Percentiles rank a stretch among this genome's conserved stretches.
These are phyloP conservation scores for Conchocele bisecta DNA, from an alignment of 2,888 invertebrate species.

Conservation along the genomic window DNA sequence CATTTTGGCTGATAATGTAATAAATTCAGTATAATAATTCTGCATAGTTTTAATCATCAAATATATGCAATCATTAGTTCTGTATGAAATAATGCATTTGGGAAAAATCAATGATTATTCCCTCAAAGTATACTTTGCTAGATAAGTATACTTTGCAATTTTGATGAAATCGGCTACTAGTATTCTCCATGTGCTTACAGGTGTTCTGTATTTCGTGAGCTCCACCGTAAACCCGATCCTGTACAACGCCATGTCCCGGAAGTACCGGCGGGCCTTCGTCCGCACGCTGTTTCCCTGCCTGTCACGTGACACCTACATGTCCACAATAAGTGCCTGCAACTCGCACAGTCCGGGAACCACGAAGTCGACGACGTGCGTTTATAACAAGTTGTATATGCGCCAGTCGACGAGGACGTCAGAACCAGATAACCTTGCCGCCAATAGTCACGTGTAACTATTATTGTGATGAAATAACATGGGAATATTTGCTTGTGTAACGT, in stretches of 20 bases:
- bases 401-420: not conserved
- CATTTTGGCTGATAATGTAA: no score
- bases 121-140: not conserved
- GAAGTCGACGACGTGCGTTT: conserved; percentile 21
- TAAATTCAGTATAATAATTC: no score
- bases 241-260: conserved; percentile 97
- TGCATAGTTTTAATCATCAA: no score
- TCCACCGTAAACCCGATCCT: conserved; percentile 96
- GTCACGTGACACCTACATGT: not conserved
- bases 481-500: no score
- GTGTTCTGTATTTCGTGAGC: conserved; percentile 94
- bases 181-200: conserved; percentile 79
- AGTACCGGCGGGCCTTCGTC: conserved; percentile 95
- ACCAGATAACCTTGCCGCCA: no score
- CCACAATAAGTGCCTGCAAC: conserved; percentile 9
- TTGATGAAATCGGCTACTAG: not conserved
- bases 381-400: conserved; percentile 38
- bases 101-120: not conserved
- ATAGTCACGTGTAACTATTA: no score
- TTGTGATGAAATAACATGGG: no score
- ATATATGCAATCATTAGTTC: not conserved
- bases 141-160: not conserved
- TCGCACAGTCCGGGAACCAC: conserved; percentile 15
- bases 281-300: conserved; percentile 43
- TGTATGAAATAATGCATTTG: not conserved